Evolutionary conservation across 2,797 vertebrate genomes (phyloP).

Genomic region (Masticophis lateralis): DNA sequence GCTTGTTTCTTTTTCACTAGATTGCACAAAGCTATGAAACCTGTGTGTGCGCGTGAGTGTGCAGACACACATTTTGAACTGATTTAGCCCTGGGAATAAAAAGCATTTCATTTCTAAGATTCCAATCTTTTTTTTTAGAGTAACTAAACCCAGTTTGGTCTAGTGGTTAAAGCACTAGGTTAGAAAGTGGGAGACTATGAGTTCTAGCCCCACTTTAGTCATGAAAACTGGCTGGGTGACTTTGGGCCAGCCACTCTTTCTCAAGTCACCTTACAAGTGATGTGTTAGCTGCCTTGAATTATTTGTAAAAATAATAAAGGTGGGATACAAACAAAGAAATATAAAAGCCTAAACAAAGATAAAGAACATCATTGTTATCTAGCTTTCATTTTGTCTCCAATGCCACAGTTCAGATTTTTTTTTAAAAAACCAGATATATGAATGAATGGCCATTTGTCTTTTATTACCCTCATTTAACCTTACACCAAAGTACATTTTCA

Average conservation of each 20-base stretch:
- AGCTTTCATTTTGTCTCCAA: background rate
- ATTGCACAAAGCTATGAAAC: background rate
- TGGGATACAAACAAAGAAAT: background rate
- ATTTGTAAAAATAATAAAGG: background rate
- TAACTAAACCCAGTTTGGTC: background rate
- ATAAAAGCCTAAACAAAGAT: background rate
- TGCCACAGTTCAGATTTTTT: background rate
- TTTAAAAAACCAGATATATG: background rate
- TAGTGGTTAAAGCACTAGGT: background rate
- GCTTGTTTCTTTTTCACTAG: slow-evolving; percentile 20
- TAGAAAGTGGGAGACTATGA: background rate
- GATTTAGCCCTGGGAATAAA: slow-evolving; percentile 14
- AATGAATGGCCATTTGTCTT: slow-evolving; percentile 17
- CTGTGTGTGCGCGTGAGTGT: background rate
- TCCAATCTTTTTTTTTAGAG: slow-evolving; percentile 10
- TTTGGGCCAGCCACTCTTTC: background rate
- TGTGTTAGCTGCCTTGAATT: background rate
- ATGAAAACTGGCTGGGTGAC: background rate
- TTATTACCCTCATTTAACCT: slow-evolving; percentile 44
- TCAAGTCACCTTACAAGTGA: background rate
- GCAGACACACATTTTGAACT: background rate
- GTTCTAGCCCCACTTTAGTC: background rate
- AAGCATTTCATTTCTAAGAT: slow-evolving; percentile 31
- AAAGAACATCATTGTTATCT: background rate
- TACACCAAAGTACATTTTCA: slow-evolving; percentile 4